A percentile compares a stretch with the other conserved stretches of the same genome.
Conservation (phyloP, 2,797 vertebrate genomes). For the Coreius guichenoti region DNA sequence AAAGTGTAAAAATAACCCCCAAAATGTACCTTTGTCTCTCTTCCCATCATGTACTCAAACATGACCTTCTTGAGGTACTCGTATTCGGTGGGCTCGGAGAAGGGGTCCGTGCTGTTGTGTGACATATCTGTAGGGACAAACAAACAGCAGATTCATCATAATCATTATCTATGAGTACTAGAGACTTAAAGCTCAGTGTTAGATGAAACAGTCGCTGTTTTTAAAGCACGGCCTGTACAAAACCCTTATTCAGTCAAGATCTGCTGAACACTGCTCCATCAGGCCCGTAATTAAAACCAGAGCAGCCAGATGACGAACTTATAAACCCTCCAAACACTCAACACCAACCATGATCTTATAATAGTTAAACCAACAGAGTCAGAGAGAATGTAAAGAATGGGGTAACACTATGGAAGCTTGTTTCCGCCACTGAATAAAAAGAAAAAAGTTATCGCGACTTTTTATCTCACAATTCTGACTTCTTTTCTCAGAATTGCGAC, state of each 20-base stretch:
- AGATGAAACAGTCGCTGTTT: not conserved
- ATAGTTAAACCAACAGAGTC: not conserved
- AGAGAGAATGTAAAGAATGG: not conserved
- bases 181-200: not conserved
- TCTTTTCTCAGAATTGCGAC: no score
- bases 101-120: constrained; percentile 76
- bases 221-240: constrained; percentile 7
- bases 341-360: not conserved
- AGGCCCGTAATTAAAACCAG: constrained; percentile 58
- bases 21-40: constrained; percentile 92
- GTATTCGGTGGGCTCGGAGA: constrained; percentile 91
- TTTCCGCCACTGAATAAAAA: no score
- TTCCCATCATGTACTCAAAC: constrained; percentile 99
- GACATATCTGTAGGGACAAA: constrained; percentile 76
- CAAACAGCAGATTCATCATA: constrained; percentile 32
- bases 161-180: not conserved
- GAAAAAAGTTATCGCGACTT: no score
- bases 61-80: constrained; percentile 97
- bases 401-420: no score
- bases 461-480: no score
- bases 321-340: constrained; percentile 9
- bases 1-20: not conserved
- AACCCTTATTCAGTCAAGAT: not conserved
- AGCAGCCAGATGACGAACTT: constrained; percentile 28
- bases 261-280: constrained; percentile 32